phyloP scores from a whole-genome alignment of 1,140 invertebrate genomes.

The Saccostrea cuccullata region DNA sequence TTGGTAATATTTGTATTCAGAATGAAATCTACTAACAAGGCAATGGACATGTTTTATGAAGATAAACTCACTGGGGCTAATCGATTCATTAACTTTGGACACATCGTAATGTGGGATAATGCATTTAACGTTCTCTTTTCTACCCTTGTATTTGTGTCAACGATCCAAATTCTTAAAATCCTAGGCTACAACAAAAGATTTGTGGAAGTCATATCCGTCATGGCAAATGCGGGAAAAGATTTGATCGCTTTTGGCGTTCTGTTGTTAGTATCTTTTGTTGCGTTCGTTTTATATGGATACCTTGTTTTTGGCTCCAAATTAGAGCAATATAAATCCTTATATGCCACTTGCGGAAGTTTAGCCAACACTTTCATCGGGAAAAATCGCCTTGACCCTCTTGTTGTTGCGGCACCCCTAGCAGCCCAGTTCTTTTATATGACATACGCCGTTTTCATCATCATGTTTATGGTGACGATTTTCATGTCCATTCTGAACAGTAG shows the following conservation, averaged over 20 bases:
- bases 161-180: constrained; percentile 57
- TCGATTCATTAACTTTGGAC: constrained; percentile 65
- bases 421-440: constrained; percentile 87
- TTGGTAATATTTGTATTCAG: constrained; percentile 71
- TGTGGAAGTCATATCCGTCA: constrained; percentile 57
- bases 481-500: constrained; percentile 89
- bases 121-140: constrained; percentile 53
- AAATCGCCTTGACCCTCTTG: constrained; percentile 85
- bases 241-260: constrained; percentile 67
- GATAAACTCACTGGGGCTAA: constrained; percentile 41
- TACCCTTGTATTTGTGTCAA: constrained; percentile 60
- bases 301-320: constrained; percentile 65
- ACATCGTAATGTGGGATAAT: constrained; percentile 63
- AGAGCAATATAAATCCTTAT: constrained; percentile 64
- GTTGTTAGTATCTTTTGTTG: constrained; percentile 70
- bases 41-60: constrained; percentile 43
- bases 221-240: constrained; percentile 55
- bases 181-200: constrained; percentile 65
- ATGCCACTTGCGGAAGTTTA: constrained; percentile 60
- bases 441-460: constrained; percentile 88
- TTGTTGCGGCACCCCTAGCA: constrained; percentile 83
- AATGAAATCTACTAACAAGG: constrained; percentile 41
- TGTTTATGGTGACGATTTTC: constrained; percentile 89
- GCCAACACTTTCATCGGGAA: constrained; percentile 84
- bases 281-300: constrained; percentile 65